These are phyloP conservation scores for Bicyclus anynana DNA, from an alignment of 1,140 invertebrate species.

Conservation along the genomic window DNA sequence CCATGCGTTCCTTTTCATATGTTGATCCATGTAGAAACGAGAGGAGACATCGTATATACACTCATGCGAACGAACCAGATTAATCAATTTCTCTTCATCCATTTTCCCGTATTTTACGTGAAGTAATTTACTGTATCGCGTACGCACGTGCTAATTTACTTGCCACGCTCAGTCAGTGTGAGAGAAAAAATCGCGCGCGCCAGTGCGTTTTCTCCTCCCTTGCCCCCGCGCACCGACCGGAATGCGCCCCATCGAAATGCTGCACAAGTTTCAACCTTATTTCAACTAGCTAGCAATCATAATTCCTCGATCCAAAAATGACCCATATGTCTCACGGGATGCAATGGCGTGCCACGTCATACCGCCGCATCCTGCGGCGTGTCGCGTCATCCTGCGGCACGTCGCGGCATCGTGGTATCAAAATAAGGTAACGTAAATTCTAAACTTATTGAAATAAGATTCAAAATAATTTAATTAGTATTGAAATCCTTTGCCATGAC, in stretches of 20 bases:
- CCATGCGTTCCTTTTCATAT: conserved; percentile 23
- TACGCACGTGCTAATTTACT: not conserved
- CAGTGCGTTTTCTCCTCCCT: conserved; percentile 11
- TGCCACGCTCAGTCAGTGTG: conserved; percentile 9
- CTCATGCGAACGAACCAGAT: conserved; percentile 16
- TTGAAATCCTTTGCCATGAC: conserved; percentile 5
- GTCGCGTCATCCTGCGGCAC: conserved; percentile 16
- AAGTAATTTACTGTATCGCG: not conserved
- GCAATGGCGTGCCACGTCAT: conserved; percentile 14
- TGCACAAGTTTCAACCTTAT: not conserved
- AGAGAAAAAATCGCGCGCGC: conserved; percentile 16
- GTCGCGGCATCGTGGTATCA: conserved; percentile 3
- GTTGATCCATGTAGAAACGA: conserved; percentile 17
- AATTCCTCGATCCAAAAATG: conserved; percentile 5
- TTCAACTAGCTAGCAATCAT: conserved; percentile 1
- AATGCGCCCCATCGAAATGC: not conserved
- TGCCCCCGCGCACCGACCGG: conserved; percentile 3
- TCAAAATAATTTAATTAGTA: conserved; percentile 8
- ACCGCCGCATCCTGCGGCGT: conserved; percentile 15
- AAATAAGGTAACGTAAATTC: conserved; percentile 6
- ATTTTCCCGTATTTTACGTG: conserved; percentile 1
- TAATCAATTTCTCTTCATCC: conserved; percentile 26
- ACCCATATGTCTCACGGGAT: conserved; percentile 15
- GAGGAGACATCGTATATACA: conserved; percentile 22
- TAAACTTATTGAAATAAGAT: conserved; percentile 8